phyloP scores from a whole-genome alignment of 2,797 vertebrate genomes.

The Sciurus vulgaris region DNA sequence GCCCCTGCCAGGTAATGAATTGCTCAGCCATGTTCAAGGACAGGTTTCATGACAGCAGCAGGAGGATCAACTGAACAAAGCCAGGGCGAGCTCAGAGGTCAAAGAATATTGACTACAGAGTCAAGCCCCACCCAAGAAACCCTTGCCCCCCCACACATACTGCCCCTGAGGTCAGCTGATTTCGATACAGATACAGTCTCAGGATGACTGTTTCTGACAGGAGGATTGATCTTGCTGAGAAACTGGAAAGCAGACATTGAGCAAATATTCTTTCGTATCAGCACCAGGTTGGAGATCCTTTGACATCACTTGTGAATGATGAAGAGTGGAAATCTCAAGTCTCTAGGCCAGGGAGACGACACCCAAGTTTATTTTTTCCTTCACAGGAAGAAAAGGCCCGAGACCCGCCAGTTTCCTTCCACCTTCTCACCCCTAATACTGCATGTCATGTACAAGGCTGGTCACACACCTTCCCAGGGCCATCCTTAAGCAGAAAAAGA shows the following conservation, averaged over 20 bases:
- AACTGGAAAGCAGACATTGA: constrained; percentile 13
- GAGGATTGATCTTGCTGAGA: not conserved
- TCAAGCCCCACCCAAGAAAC: accelerated
- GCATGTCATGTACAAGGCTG: not conserved
- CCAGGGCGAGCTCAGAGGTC: constrained; percentile 11
- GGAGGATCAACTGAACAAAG: constrained; percentile 52
- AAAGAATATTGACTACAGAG: constrained; percentile 34
- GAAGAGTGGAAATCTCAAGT: not conserved
- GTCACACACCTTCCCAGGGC: not conserved
- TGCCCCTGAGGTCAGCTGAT: not conserved
- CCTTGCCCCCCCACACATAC: not conserved
- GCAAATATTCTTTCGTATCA: not conserved
- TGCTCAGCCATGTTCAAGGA: constrained; percentile 1
- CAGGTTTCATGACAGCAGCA: constrained; percentile 29
- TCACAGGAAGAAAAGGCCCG: not conserved
- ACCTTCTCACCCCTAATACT: not conserved
- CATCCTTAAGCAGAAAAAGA: not conserved
- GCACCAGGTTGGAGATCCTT: not conserved
- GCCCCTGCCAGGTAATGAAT: constrained; percentile 14
- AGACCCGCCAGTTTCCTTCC: not conserved
- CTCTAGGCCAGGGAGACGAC: not conserved
- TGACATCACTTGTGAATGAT: not conserved
- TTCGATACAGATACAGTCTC: not conserved
- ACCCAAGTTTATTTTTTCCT: not conserved
- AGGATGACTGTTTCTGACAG: constrained; percentile 23